These are phyloP conservation scores for Colinus virginianus DNA, from an alignment of 2,113 vertebrate genomes.

Conservation along the genomic window DNA sequence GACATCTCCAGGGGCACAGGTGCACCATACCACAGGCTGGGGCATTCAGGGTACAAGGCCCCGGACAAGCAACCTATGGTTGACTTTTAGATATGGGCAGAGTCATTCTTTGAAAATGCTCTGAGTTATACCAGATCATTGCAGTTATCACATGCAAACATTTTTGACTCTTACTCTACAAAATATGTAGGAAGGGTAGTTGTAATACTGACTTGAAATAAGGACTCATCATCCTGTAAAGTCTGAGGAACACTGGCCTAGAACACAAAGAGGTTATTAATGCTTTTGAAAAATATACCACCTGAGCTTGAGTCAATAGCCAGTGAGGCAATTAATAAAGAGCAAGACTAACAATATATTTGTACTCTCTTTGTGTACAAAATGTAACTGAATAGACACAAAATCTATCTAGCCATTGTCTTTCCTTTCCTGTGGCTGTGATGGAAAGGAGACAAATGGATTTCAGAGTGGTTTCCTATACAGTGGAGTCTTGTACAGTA, in stretches of 20 bases:
- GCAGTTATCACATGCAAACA: background rate
- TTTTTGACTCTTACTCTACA: slow-evolving; percentile 6
- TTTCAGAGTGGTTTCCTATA: slow-evolving; percentile 63
- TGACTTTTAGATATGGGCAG: background rate
- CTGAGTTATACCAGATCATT: background rate
- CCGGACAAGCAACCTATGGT: background rate
- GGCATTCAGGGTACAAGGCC: background rate
- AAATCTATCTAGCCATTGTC: slow-evolving; percentile 64
- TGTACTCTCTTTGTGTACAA: slow-evolving; percentile 52
- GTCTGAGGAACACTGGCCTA: slow-evolving; percentile 29
- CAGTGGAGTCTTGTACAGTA: slow-evolving; percentile 31
- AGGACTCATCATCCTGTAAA: slow-evolving; percentile 38
- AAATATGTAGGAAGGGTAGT: background rate
- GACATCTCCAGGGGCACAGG: background rate
- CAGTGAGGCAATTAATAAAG: slow-evolving; percentile 58
- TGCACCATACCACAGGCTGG: rapidly evolving
- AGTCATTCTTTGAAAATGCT: background rate
- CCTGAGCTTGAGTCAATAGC: slow-evolving; percentile 41
- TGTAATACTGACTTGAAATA: slow-evolving; percentile 32
- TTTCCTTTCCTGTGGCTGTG: slow-evolving; percentile 5
- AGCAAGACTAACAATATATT: slow-evolving; percentile 57
- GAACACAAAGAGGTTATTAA: slow-evolving; percentile 66
- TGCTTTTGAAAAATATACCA: slow-evolving; percentile 53
- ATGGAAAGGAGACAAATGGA: slow-evolving; percentile 55
- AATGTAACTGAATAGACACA: slow-evolving; percentile 33